Base-by-base conservation (phyloP, 2,888 invertebrate species). In the Cerastis rubricosa region DNA sequence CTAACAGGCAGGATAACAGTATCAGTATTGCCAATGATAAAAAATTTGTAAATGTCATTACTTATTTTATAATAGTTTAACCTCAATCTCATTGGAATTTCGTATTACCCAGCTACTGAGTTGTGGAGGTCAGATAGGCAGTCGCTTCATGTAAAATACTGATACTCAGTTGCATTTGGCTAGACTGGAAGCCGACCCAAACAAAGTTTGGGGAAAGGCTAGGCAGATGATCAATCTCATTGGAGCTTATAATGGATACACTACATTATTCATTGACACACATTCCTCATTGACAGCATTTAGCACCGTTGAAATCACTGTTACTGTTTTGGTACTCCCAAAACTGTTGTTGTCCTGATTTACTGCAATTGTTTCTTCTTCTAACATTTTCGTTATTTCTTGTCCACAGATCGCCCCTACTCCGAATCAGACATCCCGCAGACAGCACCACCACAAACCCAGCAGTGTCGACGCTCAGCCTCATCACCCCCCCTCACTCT, bases 361-460 rank as follows among this genome's bases (percentile, higher is more conserved):
- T 7, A 45, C 6, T 14, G 25, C 49, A 12, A 51, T 70, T 43
- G 22, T 45, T n/a, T 54, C 6, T n/a, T 29, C 11, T 11, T 40
- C n/a, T 71, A 66, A 74, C 0, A 0, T 17, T 1, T n/a, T 17
- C 7, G 14, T 12, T 12, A 8, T 22, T 54, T 61, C 1, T 84
- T 78, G 78, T 89, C 64, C 74, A 76, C 94, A 96, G 96, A 96
- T 74, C 96, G 96, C 19, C 96, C 96, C 0, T 96, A 93, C 89
- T 96, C 96, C 54, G 96, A 96, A 77, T 96, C 96, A 0, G 96
- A 96, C 82, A 87, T 94, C 78, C 91, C 92, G 45, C 91, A 94
- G 29, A 93, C 92, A 35, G 82, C 91, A 0, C 89, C 92, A 1
- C 88, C 92, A 3, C 91, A 92, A 29, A 88, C 89, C 0, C 91